phyloP scores from a whole-genome alignment of 2,888 invertebrate genomes.

The Siphonodentalium dalli region DNA sequence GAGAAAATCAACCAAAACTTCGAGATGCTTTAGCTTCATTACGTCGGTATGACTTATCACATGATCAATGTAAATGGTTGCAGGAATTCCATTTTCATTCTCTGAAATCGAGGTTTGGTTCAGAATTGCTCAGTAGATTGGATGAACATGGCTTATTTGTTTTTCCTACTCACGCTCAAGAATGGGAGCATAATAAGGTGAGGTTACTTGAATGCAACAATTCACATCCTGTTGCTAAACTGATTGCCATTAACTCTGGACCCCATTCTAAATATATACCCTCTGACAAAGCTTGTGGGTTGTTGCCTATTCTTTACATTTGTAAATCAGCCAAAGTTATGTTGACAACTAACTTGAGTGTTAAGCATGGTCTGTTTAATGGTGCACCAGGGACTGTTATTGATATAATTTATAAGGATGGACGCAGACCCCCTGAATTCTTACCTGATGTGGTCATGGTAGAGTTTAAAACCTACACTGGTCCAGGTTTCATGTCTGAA shows the following conservation, averaged over 20 bases:
- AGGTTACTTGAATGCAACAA: constrained; percentile 15
- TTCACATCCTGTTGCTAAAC: constrained; percentile 23
- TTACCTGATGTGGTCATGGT: constrained; percentile 34
- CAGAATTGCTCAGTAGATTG: too few relatives aligned
- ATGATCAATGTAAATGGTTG: too few relatives aligned
- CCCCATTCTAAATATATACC: constrained; percentile 13
- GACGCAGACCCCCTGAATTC: constrained; percentile 9
- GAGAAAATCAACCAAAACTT: too few relatives aligned
- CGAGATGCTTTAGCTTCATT: too few relatives aligned
- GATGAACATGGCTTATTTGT: constrained; percentile 12
- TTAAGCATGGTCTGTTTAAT: constrained; percentile 31
- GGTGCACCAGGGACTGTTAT: constrained; percentile 24
- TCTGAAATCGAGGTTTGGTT: too few relatives aligned
- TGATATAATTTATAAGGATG: constrained; percentile 28
- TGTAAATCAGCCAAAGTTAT: constrained; percentile 27
- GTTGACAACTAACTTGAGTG: constrained; percentile 26
- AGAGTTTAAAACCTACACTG: constrained; percentile 23
- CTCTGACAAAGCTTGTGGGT: constrained; percentile 24
- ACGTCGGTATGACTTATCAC: too few relatives aligned
- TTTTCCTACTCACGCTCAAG: constrained; percentile 23
- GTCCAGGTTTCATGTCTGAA: constrained; percentile 17
- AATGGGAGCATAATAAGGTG: constrained; percentile 14
- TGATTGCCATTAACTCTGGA: constrained; percentile 12
- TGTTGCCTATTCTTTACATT: constrained; percentile 14
- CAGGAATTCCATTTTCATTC: too few relatives aligned